These are phyloP conservation scores for Pediacus dermestoides DNA, from an alignment of 2,888 invertebrate genomes.

Conservation along the genomic window DNA sequence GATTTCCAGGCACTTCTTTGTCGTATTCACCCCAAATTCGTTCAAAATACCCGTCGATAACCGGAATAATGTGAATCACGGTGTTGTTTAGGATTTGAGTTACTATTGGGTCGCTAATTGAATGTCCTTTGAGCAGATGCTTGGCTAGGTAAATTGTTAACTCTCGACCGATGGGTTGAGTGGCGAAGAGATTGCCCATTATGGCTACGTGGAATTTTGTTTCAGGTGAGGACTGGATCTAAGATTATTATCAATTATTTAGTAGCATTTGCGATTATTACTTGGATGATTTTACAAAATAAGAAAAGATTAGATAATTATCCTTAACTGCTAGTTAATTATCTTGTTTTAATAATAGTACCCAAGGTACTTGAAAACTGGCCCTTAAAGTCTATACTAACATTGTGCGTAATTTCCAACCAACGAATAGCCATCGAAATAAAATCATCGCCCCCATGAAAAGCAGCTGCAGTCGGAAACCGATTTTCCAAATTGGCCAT, in stretches of 20 bases:
- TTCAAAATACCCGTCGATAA: constrained; percentile 58
- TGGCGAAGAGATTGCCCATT: constrained; percentile 78
- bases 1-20: constrained; percentile 41
- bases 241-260: constrained; percentile 18
- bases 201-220: constrained; percentile 78
- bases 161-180: constrained; percentile 82
- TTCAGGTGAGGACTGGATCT: constrained; percentile 77
- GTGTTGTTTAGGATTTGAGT: constrained; percentile 63
- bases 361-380: constrained; percentile 7
- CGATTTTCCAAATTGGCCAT: constrained; percentile 68
- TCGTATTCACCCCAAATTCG: constrained; percentile 47
- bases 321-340: too few relatives aligned
- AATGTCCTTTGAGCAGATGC: constrained; percentile 72
- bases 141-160: constrained; percentile 76
- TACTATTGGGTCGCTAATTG: constrained; percentile 64
- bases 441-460: constrained; percentile 65
- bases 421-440: constrained; percentile 65
- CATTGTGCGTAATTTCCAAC: constrained; percentile 70
- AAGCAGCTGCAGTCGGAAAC: constrained; percentile 66
- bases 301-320: too few relatives aligned
- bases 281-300: too few relatives aligned
- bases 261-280: too few relatives aligned
- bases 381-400: constrained; percentile 44
- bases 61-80: constrained; percentile 78
- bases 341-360: constrained; percentile 9